Evolutionary conservation across 2,888 invertebrate species (phyloP), one percentile per base, ranked within the genome.

Genomic region (Lottia scabra): DNA sequence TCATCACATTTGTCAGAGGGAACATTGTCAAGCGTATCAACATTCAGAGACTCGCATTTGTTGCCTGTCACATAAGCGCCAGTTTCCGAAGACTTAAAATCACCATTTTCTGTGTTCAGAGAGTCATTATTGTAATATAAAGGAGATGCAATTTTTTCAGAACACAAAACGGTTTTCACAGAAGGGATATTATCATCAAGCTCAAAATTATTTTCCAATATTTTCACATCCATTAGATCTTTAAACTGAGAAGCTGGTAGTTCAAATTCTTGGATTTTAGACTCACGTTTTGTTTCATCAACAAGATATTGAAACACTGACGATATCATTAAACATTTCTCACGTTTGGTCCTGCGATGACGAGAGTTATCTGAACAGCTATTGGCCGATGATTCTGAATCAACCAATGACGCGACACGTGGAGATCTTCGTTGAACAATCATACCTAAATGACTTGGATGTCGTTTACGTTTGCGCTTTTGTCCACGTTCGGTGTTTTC

Each of bases 251-350:
- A 63, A 13, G 30, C 27, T 19, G 81, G 83, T 46, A 82, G 67
- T 26, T 70, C 72, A 75, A 84, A 84, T 45, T 82, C 81, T 66
- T 70, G 64, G 1, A 67, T 30, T 38, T 38, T 10, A 8, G 38
- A 38, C 10, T 38, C 38, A 10, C 38, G 38, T 38, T 38, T 38
- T 1, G 38, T 38, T 38, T 84, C 83, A 77, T 85, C 85, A 65
- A 83, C 76, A 0, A 85, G 74, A 72, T 75, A 83, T 68, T 85
- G 85, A 70, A 85, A 85, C 19, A 83, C 73, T 15, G 85, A 84
- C 10, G 82, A 79, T 12, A 85, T 63, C 13, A 82, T 74, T 26
- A 81, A 73, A 62, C 76, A 75, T 56, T 77, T 78, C 64, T 78
- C 77, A 23, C 73, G 66, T 26, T 74, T 38, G 43, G 30, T 67